A percentile compares a stretch with the other conserved stretches of the same genome.
These are phyloP conservation scores for Siphlonurus alternatus DNA, from an alignment of 2,888 invertebrate species.

Conservation along the genomic window DNA sequence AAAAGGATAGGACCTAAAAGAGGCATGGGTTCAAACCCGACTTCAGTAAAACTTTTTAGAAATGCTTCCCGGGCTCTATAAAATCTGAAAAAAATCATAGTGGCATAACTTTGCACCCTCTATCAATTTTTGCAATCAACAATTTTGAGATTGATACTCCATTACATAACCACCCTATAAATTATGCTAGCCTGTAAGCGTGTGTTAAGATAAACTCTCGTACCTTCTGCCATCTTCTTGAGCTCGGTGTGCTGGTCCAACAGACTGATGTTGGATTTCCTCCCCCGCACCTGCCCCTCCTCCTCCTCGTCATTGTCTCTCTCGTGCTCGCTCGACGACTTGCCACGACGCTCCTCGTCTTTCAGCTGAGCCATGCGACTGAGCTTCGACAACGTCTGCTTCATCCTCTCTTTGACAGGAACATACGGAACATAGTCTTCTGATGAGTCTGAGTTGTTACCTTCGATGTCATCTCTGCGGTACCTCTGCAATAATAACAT, in stretches of 20 bases:
- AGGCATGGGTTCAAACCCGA: too few relatives aligned
- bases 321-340: slow-evolving; percentile 76
- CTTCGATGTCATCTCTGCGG: slow-evolving; percentile 47
- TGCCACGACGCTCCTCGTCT: slow-evolving; percentile 34
- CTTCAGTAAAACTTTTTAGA: too few relatives aligned
- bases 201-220: slow-evolving; percentile 16
- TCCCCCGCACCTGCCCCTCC: slow-evolving; percentile 63
- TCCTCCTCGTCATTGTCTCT: slow-evolving; percentile 49
- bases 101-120: too few relatives aligned
- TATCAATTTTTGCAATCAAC: too few relatives aligned
- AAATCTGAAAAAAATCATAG: too few relatives aligned
- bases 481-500: slow-evolving; percentile 30
- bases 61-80: too few relatives aligned
- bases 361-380: slow-evolving; percentile 54
- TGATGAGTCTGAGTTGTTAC: slow-evolving; percentile 41
- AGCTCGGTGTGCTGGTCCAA: slow-evolving; percentile 95
- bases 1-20: too few relatives aligned
- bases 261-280: slow-evolving; percentile 78
- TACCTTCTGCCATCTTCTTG: slow-evolving; percentile 84
- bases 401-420: slow-evolving; percentile 79
- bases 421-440: slow-evolving; percentile 80
- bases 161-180: too few relatives aligned
- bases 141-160: too few relatives aligned
- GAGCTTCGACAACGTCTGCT: slow-evolving; percentile 61
- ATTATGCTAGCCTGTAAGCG: too few relatives aligned